A percentile compares a stretch with the other conserved stretches of the same genome.
Conservation (phyloP, 1,140 invertebrate genomes). For the Diachasmimorpha longicaudata region DNA sequence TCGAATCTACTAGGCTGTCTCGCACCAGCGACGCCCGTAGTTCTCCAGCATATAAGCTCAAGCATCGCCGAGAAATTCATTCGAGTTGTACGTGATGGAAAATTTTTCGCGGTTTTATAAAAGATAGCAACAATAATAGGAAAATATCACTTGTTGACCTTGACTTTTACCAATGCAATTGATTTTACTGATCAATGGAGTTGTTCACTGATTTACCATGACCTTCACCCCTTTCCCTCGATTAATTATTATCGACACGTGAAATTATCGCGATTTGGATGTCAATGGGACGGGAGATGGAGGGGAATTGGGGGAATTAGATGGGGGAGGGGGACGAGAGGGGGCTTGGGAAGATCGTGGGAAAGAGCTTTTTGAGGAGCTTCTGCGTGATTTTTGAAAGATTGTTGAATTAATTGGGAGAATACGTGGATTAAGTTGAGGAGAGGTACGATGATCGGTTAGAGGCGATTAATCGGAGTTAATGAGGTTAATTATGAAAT, state of each 20-base stretch:
- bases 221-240: background rate
- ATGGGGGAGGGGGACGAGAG: no score
- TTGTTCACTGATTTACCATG: background rate
- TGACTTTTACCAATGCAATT: background rate
- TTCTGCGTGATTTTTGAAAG: no score
- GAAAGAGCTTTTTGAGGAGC: no score
- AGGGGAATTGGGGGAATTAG: no score
- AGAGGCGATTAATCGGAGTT: no score
- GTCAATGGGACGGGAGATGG: no score
- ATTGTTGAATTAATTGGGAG: no score
- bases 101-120: slow-evolving; percentile 39
- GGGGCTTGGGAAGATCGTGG: no score
- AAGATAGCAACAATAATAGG: slow-evolving; percentile 1
- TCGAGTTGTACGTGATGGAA: slow-evolving; percentile 46
- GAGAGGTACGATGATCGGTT: no score
- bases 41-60: background rate
- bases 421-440: no score
- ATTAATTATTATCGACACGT: background rate
- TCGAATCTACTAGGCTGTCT: slow-evolving; percentile 48
- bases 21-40: slow-evolving; percentile 23
- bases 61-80: slow-evolving; percentile 46
- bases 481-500: no score
- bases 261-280: background rate
- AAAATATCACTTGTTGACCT: background rate
- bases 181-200: background rate